Conservation (phyloP, 2,113 vertebrate species). For the Odontesthes bonariensis region DNA sequence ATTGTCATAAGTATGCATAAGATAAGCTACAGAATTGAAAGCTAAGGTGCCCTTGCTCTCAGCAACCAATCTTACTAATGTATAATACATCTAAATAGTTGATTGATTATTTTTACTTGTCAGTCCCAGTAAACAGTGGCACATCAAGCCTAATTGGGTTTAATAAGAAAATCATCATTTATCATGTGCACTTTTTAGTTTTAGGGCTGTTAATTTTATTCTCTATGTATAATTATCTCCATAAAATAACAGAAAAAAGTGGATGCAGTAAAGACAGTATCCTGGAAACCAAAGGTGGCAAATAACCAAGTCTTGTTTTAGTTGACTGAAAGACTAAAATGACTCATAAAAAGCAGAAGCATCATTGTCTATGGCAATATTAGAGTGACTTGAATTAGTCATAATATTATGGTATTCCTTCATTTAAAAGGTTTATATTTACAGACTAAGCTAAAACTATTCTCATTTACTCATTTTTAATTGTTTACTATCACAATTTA, state of each 20-base stretch:
- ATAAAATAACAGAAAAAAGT: background rate
- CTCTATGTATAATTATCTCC: background rate
- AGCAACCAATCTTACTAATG: slow-evolving; percentile 64
- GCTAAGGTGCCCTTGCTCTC: slow-evolving; percentile 71
- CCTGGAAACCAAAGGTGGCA: no score
- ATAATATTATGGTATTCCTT: no score
- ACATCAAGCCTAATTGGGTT: background rate
- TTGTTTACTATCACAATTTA: no score
- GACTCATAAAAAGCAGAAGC: no score
- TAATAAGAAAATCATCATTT: background rate
- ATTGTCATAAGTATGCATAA: slow-evolving; percentile 15
- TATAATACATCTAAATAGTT: slow-evolving; percentile 38
- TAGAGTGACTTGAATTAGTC: no score
- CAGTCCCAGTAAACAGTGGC: slow-evolving; percentile 11
- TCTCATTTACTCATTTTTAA: background rate
- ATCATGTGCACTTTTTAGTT: background rate
- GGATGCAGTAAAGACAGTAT: no score
- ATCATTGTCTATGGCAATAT: no score
- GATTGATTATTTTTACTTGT: slow-evolving; percentile 11
- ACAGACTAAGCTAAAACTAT: background rate
- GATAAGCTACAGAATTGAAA: slow-evolving; percentile 49
- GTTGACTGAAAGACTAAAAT: background rate
- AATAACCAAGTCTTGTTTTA: background rate
- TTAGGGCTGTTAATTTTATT: background rate
- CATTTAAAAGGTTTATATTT: background rate